Conservation (phyloP, 2,888 invertebrate genomes). For the Pycnomerus fuliginosus region DNA sequence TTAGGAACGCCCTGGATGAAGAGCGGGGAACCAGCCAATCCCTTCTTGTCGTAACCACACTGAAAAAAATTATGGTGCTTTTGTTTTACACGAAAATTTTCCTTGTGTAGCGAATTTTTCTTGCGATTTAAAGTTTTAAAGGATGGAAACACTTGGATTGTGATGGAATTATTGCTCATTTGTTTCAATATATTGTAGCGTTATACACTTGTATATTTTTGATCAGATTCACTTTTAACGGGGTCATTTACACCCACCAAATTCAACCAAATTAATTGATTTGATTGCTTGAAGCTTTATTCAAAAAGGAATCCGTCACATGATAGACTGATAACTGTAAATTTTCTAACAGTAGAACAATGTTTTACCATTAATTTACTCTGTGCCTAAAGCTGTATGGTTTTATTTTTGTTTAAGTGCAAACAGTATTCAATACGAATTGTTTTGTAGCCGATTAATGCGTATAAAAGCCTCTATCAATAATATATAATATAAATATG, state of each 20-base stretch:
- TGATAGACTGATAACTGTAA: slow-evolving; percentile 26
- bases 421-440: too few relatives aligned
- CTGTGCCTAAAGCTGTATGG: too few relatives aligned
- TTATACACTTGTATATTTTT: neutral
- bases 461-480: too few relatives aligned
- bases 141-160: too few relatives aligned
- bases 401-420: too few relatives aligned
- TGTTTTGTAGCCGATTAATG: too few relatives aligned
- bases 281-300: neutral
- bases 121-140: too few relatives aligned
- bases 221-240: neutral
- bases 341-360: slow-evolving; percentile 7
- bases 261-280: neutral
- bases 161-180: too few relatives aligned
- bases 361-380: neutral
- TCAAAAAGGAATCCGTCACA: slow-evolving; percentile 21
- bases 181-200: too few relatives aligned
- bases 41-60: slow-evolving; percentile 63
- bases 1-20: slow-evolving; percentile 51
- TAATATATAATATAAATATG: too few relatives aligned
- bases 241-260: too few relatives aligned
- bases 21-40: slow-evolving; percentile 56
- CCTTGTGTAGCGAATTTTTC: too few relatives aligned
- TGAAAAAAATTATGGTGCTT: neutral
- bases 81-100: slow-evolving; percentile 8